Percentiles rank a stretch among this genome's conserved stretches.
Evolutionary conservation across 2,888 invertebrate species (phyloP).

Genomic region (Xanthorhoe designata): DNA sequence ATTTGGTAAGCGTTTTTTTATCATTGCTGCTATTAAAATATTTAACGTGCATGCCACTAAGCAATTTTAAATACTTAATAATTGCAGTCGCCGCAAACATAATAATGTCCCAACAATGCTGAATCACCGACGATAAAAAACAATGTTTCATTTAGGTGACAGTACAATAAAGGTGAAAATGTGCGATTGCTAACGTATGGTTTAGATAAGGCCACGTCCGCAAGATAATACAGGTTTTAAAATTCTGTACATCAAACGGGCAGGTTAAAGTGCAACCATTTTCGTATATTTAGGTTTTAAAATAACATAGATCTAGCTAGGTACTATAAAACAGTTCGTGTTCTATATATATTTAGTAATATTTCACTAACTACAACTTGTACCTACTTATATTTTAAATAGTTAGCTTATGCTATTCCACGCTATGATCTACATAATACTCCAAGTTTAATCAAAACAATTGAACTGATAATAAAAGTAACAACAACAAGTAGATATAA

Average conservation of each 20-base stretch:
- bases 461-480: too few relatives aligned
- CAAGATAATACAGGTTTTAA: constrained; percentile 61
- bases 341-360: too few relatives aligned
- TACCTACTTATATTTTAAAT: too few relatives aligned
- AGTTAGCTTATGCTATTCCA: background rate
- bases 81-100: constrained; percentile 37
- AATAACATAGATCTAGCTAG: background rate
- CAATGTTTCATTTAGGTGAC: constrained; percentile 50
- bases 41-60: constrained; percentile 36
- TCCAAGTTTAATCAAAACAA: too few relatives aligned
- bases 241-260: constrained; percentile 25
- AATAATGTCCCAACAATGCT: constrained; percentile 38
- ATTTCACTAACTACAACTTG: too few relatives aligned
- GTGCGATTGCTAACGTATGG: constrained; percentile 60
- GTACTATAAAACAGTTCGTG: too few relatives aligned
- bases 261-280: constrained; percentile 12
- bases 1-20: constrained; percentile 14
- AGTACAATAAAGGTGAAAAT: constrained; percentile 64
- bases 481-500: too few relatives aligned
- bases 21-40: constrained; percentile 19
- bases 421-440: background rate
- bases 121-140: constrained; percentile 41
- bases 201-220: constrained; percentile 67
- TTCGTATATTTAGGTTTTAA: background rate
- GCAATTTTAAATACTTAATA: constrained; percentile 35